Percentiles rank a stretch among this genome's conserved stretches.
Conservation (phyloP, 1,140 invertebrate species). For the Colletes gigas region DNA sequence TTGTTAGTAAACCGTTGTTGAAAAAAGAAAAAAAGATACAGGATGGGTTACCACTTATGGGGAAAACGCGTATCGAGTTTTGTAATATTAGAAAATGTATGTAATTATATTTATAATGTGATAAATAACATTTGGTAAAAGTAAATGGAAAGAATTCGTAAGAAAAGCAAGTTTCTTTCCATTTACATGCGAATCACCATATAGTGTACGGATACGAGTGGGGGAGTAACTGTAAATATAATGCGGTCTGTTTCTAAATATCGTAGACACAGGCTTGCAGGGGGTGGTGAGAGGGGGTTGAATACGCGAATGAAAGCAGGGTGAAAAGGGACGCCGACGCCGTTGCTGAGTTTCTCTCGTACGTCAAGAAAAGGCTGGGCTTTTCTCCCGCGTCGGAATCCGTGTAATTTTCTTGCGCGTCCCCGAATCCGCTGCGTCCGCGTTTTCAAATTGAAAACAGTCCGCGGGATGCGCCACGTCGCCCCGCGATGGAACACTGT, state of each 20-base stretch:
- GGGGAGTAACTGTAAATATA: background rate
- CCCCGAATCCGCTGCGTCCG: slow-evolving; percentile 2
- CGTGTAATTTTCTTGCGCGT: slow-evolving; percentile 25
- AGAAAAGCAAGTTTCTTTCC: too few species aligned
- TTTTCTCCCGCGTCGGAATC: background rate
- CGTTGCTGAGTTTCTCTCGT: background rate
- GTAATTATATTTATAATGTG: too few species aligned
- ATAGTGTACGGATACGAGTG: too few species aligned
- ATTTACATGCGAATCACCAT: too few species aligned
- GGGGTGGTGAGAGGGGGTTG: background rate
- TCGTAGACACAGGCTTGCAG: background rate
- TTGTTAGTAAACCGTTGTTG: too few species aligned
- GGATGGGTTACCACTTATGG: too few species aligned
- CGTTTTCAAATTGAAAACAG: slow-evolving; percentile 33
- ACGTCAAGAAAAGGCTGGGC: background rate
- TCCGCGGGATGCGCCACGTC: background rate
- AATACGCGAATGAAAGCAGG: background rate
- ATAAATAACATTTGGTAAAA: too few species aligned
- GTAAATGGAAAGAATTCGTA: too few species aligned
- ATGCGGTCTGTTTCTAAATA: slow-evolving; percentile 17
- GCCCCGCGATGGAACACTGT: background rate
- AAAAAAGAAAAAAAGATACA: too few species aligned
- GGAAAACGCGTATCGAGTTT: too few species aligned
- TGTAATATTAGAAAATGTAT: too few species aligned
- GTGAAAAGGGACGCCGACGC: background rate